phyloP scores from a whole-genome alignment of 2,113 vertebrate genomes.

The Erinaceus europaeus region DNA sequence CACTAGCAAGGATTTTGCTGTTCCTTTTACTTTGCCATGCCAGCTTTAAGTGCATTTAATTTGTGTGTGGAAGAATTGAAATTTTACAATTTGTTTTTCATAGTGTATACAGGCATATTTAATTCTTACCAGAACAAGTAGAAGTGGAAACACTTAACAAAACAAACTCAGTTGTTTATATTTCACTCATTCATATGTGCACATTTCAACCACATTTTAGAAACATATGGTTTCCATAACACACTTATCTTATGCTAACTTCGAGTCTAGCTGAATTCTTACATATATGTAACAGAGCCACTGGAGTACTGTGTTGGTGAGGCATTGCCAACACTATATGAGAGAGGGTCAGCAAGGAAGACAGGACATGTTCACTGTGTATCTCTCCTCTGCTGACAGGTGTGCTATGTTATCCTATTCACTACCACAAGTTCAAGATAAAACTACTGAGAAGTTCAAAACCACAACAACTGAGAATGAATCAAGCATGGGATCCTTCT shows the following conservation, averaged over 20 bases:
- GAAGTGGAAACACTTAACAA: background rate
- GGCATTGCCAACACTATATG: background rate
- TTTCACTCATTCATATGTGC: background rate
- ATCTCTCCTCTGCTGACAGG: background rate
- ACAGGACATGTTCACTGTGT: fast-evolving
- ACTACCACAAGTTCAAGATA: background rate
- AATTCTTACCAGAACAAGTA: background rate
- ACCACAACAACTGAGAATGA: background rate
- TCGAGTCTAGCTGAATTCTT: background rate
- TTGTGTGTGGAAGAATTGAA: background rate
- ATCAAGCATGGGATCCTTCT: background rate
- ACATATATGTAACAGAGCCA: fast-evolving
- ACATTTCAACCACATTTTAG: background rate
- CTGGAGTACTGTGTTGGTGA: background rate
- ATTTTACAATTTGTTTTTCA: background rate
- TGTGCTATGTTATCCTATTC: background rate
- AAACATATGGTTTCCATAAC: background rate
- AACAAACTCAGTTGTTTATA: background rate
- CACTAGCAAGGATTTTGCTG: background rate
- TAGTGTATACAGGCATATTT: background rate
- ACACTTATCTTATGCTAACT: background rate
- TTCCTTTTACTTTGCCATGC: background rate
- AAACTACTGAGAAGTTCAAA: background rate
- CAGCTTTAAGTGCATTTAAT: constrained; percentile 8
- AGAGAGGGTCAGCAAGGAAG: background rate